phyloP scores from a whole-genome alignment of 37 sponge, comb jelly and placozoan species.

The Aplysina aerophoba region DNA sequence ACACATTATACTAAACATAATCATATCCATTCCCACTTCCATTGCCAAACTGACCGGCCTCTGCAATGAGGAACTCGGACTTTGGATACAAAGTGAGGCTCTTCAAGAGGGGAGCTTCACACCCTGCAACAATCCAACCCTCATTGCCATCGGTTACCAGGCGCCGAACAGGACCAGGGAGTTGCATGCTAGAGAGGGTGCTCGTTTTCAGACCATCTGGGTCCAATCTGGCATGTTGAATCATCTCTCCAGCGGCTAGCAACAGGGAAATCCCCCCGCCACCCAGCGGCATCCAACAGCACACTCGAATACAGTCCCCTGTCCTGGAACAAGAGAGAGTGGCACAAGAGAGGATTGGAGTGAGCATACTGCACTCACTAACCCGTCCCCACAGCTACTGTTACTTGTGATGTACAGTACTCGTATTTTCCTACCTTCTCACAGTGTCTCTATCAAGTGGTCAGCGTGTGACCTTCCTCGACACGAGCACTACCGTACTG shows the following conservation, averaged over 20 bases:
- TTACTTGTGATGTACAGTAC: too few species aligned
- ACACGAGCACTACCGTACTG: too few species aligned
- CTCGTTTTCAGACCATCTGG: not conserved
- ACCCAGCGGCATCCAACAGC: too few species aligned
- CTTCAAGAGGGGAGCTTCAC: not conserved
- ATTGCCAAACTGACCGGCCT: too few species aligned
- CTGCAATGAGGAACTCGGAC: too few species aligned
- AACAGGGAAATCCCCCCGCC: not conserved
- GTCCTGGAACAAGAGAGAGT: too few species aligned
- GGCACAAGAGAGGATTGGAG: too few species aligned
- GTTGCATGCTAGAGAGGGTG: not conserved
- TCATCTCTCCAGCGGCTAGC: not conserved
- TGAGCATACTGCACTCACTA: too few species aligned
- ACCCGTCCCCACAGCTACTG: too few species aligned
- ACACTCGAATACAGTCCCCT: too few species aligned
- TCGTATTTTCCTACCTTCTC: not conserved
- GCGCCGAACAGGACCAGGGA: not conserved
- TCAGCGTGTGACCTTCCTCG: conserved; percentile 85
- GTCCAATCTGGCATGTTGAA: not conserved
- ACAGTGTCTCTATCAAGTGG: conserved; percentile 46
- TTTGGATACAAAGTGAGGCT: not conserved
- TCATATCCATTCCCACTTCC: too few species aligned
- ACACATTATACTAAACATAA: too few species aligned
- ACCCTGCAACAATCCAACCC: not conserved
- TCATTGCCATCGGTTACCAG: not conserved